These are phyloP conservation scores for Aphrocallistes beatrix DNA, from an alignment of 37 sponge, comb jelly and placozoan species.

Conservation along the genomic window DNA sequence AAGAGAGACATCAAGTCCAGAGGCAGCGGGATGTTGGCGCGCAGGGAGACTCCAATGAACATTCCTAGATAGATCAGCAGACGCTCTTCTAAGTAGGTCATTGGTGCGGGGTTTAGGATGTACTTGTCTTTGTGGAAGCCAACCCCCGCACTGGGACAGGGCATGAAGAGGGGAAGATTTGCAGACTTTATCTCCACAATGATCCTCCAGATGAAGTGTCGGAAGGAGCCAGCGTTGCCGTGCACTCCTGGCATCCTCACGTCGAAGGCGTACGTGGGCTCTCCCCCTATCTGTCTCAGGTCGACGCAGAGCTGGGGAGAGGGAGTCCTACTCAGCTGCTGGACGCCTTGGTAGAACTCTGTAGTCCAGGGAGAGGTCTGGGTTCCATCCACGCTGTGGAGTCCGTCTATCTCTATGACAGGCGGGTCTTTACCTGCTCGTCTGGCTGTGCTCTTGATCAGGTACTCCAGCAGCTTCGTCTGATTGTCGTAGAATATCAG, in stretches of 20 bases:
- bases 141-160: conserved; percentile 75
- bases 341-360: conserved; percentile 74
- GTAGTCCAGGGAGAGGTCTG: conserved; percentile 23
- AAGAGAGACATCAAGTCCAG: conserved; percentile 78
- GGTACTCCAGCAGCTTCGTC: not conserved
- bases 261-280: conserved; percentile 94
- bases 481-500: conserved; percentile 12
- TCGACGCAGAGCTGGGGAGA: conserved; percentile 72
- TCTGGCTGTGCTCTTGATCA: conserved; percentile 9
- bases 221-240: conserved; percentile 71
- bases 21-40: conserved; percentile 83
- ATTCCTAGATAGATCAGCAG: conserved; percentile 91
- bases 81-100: conserved; percentile 72
- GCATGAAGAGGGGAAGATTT: conserved; percentile 59
- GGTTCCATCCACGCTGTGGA: conserved; percentile 16
- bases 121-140: conserved; percentile 84
- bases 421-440: conserved; percentile 28
- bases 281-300: conserved; percentile 76
- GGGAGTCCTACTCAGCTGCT: conserved; percentile 66
- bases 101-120: conserved; percentile 61
- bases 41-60: conserved; percentile 76
- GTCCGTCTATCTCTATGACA: not conserved
- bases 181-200: conserved; percentile 77
- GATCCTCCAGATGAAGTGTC: conserved; percentile 88
- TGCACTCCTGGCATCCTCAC: conserved; percentile 85